A percentile compares a stretch with the other conserved stretches of the same genome.
These are phyloP conservation scores for Thymallus thymallus DNA, from an alignment of 2,113 vertebrate genomes.

Conservation along the genomic window DNA sequence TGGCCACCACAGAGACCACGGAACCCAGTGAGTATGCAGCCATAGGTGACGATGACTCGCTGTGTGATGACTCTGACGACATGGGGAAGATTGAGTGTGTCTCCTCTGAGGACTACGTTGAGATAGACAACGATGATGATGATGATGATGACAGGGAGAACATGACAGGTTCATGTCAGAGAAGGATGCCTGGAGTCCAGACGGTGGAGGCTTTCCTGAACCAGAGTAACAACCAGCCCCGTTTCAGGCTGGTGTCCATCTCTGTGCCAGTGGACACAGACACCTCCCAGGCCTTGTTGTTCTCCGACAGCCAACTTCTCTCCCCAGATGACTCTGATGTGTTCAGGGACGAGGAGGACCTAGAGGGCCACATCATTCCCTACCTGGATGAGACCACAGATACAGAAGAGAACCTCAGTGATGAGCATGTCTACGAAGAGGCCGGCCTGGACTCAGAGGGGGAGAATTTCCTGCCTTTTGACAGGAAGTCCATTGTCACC, in stretches of 20 bases:
- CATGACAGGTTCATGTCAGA: slow-evolving; percentile 22
- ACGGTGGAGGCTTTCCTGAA: slow-evolving; percentile 25
- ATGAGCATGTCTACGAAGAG: slow-evolving; percentile 67
- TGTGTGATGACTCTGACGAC: slow-evolving; percentile 48
- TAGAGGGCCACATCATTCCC: slow-evolving; percentile 60
- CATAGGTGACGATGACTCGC: slow-evolving; percentile 13
- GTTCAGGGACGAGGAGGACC: slow-evolving; percentile 53
- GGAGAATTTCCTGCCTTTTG: slow-evolving; percentile 64
- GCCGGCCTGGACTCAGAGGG: slow-evolving; percentile 60
- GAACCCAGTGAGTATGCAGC: slow-evolving; percentile 19
- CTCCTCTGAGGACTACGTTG: slow-evolving; percentile 46
- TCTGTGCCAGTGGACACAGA: slow-evolving; percentile 58
- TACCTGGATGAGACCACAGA: slow-evolving; percentile 63
- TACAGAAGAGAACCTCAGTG: slow-evolving; percentile 55
- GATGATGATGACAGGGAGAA: slow-evolving; percentile 12
- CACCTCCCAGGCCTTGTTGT: slow-evolving; percentile 45
- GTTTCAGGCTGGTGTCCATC: slow-evolving; percentile 59
- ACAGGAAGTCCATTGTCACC: slow-evolving; percentile 67
- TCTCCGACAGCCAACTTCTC: slow-evolving; percentile 51
- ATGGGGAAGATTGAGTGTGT: slow-evolving; percentile 33
- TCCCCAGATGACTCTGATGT: slow-evolving; percentile 48
- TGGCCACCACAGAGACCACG: slow-evolving; percentile 17
- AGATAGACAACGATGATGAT: slow-evolving; percentile 25
- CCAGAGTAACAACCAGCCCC: slow-evolving; percentile 43
- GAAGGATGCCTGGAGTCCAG: slow-evolving; percentile 16